Evolutionary conservation across 1,140 invertebrate genomes (phyloP), one percentile per base, ranked within the genome.

Genomic region (Neocloeon triangulifer): DNA sequence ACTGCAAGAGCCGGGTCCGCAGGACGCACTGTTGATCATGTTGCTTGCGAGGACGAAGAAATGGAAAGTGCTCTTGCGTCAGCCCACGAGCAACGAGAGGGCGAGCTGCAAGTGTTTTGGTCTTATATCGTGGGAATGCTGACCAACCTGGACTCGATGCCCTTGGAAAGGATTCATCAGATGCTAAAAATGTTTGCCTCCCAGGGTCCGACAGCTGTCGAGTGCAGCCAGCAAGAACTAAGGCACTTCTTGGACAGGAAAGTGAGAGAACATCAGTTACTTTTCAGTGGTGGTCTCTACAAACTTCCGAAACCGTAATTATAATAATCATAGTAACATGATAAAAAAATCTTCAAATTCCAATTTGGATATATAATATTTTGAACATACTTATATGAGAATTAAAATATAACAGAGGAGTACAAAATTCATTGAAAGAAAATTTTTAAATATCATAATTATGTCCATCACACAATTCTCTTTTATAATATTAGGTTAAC

Each of bases 61-160:
- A 57, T 69, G 5, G 86, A 92, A 51, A 88, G 81, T 50, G 82
- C 74, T 0, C 89, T 92, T 71, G 79, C 85, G 5, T 85, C 84
- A 13, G 75, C 82, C 7, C 76, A 84, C 50, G 82, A 89, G 52
- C 85, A 92, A 55, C 62, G 80, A 35, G 82, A 91, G 52, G 81
- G 85, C 42, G 85, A 94, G 47, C 54, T 89, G n/a, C 80, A 88
- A 62, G 79, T 85, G 7, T 88, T 88, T 44, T 95, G 88, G 88
- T 85, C 84, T 1, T 95, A 95, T 44, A 91, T 94, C 45, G 76
- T 89, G 21, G 88, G 86, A 6, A 94, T 96, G 86, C 53, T 96
- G 17, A 89, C 86, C 1, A 96, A 95, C 60, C 58, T 96, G 33
- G 86, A 94, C 41, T 82, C 79, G 2, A 61, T 96, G 46, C 76